These are phyloP conservation scores for Ophion slaviceki DNA, from an alignment of 2,888 invertebrate genomes.

Conservation along the genomic window DNA sequence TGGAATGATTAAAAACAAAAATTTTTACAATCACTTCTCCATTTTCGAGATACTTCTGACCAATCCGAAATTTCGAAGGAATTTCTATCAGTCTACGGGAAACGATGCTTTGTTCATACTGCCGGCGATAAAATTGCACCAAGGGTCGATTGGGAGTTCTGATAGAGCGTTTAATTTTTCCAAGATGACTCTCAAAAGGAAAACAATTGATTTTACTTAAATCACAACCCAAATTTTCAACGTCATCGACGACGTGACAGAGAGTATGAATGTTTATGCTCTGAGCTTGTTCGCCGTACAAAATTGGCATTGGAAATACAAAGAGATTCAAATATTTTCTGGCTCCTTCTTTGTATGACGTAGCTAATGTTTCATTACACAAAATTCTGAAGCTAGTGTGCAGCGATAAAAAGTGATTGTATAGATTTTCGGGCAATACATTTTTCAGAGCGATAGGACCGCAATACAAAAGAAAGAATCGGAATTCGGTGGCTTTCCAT, in stretches of 20 bases:
- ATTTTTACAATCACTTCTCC: not conserved
- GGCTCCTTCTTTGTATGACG: not conserved
- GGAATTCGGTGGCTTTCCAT: slow-evolving; percentile 17
- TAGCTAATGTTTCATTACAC: not conserved
- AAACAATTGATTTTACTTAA: slow-evolving; percentile 51
- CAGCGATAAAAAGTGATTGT: slow-evolving; percentile 31
- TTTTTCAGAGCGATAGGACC: slow-evolving; percentile 16
- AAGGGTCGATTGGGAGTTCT: slow-evolving; percentile 40
- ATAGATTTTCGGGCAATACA: not conserved
- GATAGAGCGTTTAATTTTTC: slow-evolving; percentile 48
- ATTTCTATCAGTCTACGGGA: not conserved
- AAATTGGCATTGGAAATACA: slow-evolving; percentile 18
- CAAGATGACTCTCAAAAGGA: slow-evolving; percentile 54
- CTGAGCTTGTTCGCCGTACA: slow-evolving; percentile 40
- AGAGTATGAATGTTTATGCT: slow-evolving; percentile 62
- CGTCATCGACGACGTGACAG: slow-evolving; percentile 58
- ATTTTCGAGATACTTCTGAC: not conserved
- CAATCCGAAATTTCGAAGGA: not conserved
- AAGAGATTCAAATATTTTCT: slow-evolving; percentile 49
- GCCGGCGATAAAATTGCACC: slow-evolving; percentile 55
- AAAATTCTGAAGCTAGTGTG: slow-evolving; percentile 51
- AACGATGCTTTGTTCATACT: not conserved
- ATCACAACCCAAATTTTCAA: slow-evolving; percentile 25
- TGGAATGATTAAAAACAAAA: not conserved
- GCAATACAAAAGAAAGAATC: slow-evolving; percentile 42